These are phyloP conservation scores for Sepioteuthis lessoniana DNA, from an alignment of 2,888 invertebrate genomes.

Conservation along the genomic window DNA sequence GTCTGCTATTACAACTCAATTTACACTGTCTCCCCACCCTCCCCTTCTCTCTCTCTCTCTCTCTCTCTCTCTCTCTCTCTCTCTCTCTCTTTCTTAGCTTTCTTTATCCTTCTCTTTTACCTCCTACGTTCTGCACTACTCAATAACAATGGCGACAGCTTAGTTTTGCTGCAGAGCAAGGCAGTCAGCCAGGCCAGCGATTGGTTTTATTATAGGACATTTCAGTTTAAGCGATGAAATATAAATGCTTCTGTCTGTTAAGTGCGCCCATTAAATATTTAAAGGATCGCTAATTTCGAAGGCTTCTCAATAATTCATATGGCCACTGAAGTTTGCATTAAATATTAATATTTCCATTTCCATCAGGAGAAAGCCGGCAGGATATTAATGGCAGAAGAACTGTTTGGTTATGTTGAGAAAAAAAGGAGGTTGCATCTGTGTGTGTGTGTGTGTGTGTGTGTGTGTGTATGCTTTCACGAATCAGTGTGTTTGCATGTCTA, in stretches of 20 bases:
- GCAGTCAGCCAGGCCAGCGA: not conserved
- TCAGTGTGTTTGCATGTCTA: too few species aligned
- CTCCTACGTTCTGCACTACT: not conserved
- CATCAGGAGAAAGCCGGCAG: slow-evolving; percentile 33
- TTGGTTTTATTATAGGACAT: not conserved
- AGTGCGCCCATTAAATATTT: not conserved
- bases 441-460: too few species aligned
- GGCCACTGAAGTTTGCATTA: not conserved
- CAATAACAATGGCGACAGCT: slow-evolving; percentile 12
- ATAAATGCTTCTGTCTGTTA: slow-evolving; percentile 9
- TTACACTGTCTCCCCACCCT: too few species aligned
- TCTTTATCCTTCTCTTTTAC: not conserved
- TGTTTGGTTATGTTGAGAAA: not conserved
- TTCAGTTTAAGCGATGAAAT: not conserved
- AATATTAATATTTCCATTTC: slow-evolving; percentile 23
- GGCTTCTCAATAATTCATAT: slow-evolving; percentile 6
- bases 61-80: not conserved
- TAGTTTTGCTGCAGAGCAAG: not conserved
- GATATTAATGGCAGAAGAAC: not conserved
- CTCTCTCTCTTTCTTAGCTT: not conserved
- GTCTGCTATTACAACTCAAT: not conserved
- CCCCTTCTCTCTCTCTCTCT: not conserved
- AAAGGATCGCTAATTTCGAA: slow-evolving; percentile 33
- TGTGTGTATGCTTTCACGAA: too few species aligned
- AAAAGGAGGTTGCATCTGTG: not conserved